Base-by-base conservation (phyloP, 2,113 vertebrate species). In the Tachycineta bicolor region DNA sequence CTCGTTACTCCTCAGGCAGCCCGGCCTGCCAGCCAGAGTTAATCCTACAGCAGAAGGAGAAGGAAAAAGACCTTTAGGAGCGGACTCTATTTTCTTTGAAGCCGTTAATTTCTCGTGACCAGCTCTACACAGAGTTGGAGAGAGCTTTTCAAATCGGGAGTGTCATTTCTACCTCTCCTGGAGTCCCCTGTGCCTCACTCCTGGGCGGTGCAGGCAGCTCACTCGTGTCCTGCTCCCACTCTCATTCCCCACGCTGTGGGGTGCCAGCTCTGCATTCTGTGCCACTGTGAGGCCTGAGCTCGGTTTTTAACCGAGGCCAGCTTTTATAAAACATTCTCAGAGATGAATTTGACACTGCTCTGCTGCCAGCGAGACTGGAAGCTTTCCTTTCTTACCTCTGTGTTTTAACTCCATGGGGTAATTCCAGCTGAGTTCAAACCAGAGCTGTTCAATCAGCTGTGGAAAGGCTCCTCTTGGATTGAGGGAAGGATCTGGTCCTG, bases 11-110 rank as follows among this genome's bases (percentile, higher is more conserved):
- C 80, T 94, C 56, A 81, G 76, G 4, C 86, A 83, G 76, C 69
- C 83, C 86, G 76, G 70, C 63, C 87, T 80, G 78, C 70, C 93
- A 93, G 83, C 69, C 76, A 31, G 3, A 43, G 53, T 75, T 79
- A 62, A 79, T 90, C 33, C 79, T 39, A 1, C 9, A 37, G 56
- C 56, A 80, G 47, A 18, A 83, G 55, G n/a, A 79, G 68, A 60
- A 29, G 25, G 76, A 47, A 79, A 76, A 92, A 79, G 41, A 52
- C 41, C n/a, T 62, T 53, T 46, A 52, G 76, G 60, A 86, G 68
- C 24, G 31, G 44, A 52, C 65, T 90, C 28, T 0, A 0, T 68
- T 89, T 78, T 68, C 77, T 89, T 90, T 90, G 74, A 86, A 70
- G 43, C 17, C 47, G 55, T 78, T 92, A 39, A 34, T 88, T 85